phyloP scores from a whole-genome alignment of 2,888 invertebrate genomes.

The Neocrepidodera transversa region DNA sequence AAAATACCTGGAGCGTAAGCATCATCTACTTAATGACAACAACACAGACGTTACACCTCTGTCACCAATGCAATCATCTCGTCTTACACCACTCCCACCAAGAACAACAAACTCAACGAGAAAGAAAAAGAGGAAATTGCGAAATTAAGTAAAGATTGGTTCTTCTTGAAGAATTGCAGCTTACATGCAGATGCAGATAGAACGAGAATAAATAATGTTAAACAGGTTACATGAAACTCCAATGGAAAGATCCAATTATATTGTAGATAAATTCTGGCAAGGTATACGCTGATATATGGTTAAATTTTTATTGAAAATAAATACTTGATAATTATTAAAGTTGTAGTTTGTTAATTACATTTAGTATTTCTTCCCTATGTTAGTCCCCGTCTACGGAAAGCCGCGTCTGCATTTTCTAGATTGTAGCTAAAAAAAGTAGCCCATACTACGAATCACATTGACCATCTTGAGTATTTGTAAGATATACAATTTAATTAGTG shows the following conservation, averaged over 20 bases:
- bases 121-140: constrained; percentile 11
- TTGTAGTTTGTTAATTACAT: neutral
- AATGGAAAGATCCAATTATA: neutral
- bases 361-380: neutral
- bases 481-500: too few species aligned
- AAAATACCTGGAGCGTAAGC: too few species aligned
- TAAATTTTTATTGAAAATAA: neutral
- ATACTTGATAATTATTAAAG: constrained; percentile 1
- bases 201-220: constrained; percentile 3
- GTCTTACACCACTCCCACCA: constrained; percentile 6
- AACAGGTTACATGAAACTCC: constrained; percentile 7
- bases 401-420: neutral
- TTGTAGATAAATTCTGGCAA: too few species aligned
- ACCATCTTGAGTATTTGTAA: too few species aligned
- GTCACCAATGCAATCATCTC: neutral
- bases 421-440: too few species aligned
- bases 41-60: constrained; percentile 2
- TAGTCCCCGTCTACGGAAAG: neutral
- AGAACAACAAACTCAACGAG: too few species aligned
- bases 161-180: constrained; percentile 7
- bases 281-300: neutral
- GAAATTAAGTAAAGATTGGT: constrained; percentile 15
- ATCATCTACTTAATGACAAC: neutral
- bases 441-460: too few species aligned
- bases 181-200: constrained; percentile 6